Conservation (phyloP, 2,888 invertebrate genomes). For the Ormia ochracea region DNA sequence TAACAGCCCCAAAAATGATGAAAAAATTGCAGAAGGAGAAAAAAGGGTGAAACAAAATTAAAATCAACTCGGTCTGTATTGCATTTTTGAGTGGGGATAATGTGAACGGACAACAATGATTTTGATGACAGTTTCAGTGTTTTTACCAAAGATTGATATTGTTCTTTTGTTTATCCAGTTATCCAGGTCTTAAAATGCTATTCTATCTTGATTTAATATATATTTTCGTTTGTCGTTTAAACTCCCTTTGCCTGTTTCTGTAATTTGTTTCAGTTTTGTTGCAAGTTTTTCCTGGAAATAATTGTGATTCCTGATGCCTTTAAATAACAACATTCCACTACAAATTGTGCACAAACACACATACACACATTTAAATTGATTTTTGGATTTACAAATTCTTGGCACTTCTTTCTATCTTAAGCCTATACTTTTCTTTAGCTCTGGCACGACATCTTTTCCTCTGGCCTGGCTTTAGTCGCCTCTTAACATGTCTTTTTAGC, state of each 20-base stretch:
- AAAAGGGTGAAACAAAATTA: background rate
- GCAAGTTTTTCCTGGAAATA: constrained; percentile 72
- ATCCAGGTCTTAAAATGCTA: constrained; percentile 33
- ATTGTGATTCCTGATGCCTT: constrained; percentile 73
- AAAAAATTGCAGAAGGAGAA: background rate
- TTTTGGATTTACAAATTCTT: constrained; percentile 60
- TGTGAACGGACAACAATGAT: constrained; percentile 72
- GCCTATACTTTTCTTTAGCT: background rate
- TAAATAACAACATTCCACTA: constrained; percentile 73
- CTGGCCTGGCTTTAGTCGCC: constrained; percentile 1
- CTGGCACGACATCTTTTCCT: constrained; percentile 24
- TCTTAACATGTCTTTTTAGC: background rate
- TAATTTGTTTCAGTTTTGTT: constrained; percentile 54
- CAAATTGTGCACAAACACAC: constrained; percentile 70
- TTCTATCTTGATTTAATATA: constrained; percentile 40
- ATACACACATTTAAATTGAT: constrained; percentile 64
- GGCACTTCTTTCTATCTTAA: constrained; percentile 16
- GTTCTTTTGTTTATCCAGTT: constrained; percentile 54
- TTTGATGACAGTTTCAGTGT: constrained; percentile 65
- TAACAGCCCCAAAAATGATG: constrained; percentile 56
- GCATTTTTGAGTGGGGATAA: constrained; percentile 68
- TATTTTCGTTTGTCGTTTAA: constrained; percentile 18
- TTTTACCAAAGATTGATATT: constrained; percentile 58
- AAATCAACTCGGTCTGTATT: constrained; percentile 2
- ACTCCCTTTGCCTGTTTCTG: constrained; percentile 39